A percentile compares a stretch with the other conserved stretches of the same genome.
phyloP scores from a whole-genome alignment of 2,888 invertebrate genomes.

The Drosophila nigricruria region DNA sequence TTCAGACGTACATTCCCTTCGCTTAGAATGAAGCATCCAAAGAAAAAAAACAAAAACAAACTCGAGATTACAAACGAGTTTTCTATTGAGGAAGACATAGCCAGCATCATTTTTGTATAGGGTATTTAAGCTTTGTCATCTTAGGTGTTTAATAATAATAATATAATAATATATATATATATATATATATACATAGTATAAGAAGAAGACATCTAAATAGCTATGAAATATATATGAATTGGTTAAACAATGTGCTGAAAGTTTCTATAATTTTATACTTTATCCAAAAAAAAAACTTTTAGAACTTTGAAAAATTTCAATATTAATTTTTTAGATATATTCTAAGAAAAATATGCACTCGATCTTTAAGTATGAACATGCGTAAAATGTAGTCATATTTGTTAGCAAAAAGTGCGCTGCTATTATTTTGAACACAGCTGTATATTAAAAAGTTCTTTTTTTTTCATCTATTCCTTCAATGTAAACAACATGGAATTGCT shows the following conservation, averaged over 20 bases:
- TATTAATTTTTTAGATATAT: no score
- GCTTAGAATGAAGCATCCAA: slow-evolving; percentile 32
- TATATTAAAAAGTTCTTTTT: no score
- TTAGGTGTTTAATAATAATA: no score
- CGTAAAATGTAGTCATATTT: no score
- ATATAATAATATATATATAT: no score
- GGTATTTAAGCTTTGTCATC: background rate
- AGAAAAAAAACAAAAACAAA: background rate
- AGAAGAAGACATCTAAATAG: background rate
- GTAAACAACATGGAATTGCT: no score
- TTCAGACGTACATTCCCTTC: slow-evolving; percentile 49
- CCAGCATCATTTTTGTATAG: background rate
- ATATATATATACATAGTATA: no score
- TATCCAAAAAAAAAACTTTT: background rate
- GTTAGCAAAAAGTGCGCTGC: no score
- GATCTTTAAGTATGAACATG: no score
- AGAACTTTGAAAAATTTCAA: background rate
- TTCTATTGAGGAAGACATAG: slow-evolving; percentile 27
- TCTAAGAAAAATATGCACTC: no score
- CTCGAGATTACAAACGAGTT: slow-evolving; percentile 36
- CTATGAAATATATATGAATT: background rate
- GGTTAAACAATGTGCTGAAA: background rate
- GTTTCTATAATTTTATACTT: background rate
- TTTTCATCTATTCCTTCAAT: no score
- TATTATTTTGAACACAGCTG: no score